These are phyloP conservation scores for Neodontobutis hainanensis DNA, from an alignment of 2,113 vertebrate species.

Conservation along the genomic window DNA sequence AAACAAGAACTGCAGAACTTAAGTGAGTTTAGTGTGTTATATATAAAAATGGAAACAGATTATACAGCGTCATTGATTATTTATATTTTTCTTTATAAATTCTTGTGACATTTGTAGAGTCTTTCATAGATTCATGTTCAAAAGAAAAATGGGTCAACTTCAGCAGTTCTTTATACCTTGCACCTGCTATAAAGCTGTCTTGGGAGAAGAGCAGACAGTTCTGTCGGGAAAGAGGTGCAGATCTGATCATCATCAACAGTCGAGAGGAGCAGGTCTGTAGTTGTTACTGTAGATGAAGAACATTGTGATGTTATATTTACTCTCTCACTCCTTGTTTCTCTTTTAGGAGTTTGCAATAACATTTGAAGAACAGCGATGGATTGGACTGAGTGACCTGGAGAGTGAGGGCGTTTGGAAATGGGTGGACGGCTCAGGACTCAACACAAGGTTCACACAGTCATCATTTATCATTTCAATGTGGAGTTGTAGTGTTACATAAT, in stretches of 20 bases:
- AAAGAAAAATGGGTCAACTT: background rate
- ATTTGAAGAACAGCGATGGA: background rate
- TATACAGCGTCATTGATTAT: background rate
- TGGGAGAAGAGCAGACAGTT: background rate
- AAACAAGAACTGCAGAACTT: no score
- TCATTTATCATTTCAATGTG: no score
- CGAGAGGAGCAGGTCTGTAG: background rate
- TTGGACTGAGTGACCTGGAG: slow-evolving; percentile 1
- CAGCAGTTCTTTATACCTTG: background rate
- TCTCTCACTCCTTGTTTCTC: no score
- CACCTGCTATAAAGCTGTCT: background rate
- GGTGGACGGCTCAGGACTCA: no score
- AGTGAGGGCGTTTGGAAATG: no score
- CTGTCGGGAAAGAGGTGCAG: background rate
- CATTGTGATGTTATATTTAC: no score
- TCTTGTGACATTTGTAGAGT: background rate
- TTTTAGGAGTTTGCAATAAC: no score
- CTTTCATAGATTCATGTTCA: background rate
- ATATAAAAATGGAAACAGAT: background rate
- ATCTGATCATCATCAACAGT: background rate
- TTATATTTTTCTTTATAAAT: background rate
- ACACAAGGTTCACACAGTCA: no score
- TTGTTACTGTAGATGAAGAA: no score
- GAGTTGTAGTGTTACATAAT: no score
- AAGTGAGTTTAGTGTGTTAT: no score